A percentile compares a stretch with the other conserved stretches of the same genome.
Evolutionary conservation across 1,140 invertebrate genomes (phyloP).

Genomic region (Macrobrachium rosenbergii): DNA sequence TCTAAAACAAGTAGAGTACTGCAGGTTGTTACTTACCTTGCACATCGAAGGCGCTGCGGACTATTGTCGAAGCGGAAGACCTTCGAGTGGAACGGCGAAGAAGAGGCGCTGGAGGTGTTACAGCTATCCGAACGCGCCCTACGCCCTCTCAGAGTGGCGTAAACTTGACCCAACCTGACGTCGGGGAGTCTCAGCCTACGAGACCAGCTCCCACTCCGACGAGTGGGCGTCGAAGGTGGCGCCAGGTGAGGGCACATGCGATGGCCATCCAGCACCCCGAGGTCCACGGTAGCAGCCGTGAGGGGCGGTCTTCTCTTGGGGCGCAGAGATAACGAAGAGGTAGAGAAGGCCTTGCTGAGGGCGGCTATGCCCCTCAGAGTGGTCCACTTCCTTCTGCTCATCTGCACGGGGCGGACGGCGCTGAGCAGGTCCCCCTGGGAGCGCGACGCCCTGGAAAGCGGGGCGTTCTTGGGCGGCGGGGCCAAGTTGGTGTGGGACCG

Average conservation of each 20-base stretch:
- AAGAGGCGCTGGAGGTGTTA: neutral
- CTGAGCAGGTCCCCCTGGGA: conserved; percentile 28
- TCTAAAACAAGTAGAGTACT: no score
- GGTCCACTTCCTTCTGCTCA: conserved; percentile 26
- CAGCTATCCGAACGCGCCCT: neutral
- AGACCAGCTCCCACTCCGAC: conserved; percentile 2
- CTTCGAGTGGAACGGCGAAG: neutral
- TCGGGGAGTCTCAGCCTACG: conserved; percentile 23
- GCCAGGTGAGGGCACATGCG: neutral
- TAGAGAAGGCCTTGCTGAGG: conserved; percentile 21
- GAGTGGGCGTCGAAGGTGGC: neutral
- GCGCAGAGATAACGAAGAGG: conserved; percentile 32
- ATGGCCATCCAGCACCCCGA: conserved; percentile 25
- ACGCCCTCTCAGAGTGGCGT: conserved; percentile 29
- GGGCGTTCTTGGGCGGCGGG: neutral
- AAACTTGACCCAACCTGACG: conserved; percentile 37
- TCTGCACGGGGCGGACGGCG: neutral
- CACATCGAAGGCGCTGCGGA: conserved; percentile 18
- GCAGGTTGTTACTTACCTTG: neutral
- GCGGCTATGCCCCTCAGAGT: conserved; percentile 26
- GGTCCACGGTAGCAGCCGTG: conserved; percentile 1
- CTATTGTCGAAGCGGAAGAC: neutral
- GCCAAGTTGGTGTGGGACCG: conserved; percentile 28
- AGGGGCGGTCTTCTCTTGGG: neutral
- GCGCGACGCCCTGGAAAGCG: conserved; percentile 13